Evolutionary conservation across 2,888 invertebrate genomes (phyloP), one percentile per base, ranked within the genome.

Genomic region (Ormia ochracea): DNA sequence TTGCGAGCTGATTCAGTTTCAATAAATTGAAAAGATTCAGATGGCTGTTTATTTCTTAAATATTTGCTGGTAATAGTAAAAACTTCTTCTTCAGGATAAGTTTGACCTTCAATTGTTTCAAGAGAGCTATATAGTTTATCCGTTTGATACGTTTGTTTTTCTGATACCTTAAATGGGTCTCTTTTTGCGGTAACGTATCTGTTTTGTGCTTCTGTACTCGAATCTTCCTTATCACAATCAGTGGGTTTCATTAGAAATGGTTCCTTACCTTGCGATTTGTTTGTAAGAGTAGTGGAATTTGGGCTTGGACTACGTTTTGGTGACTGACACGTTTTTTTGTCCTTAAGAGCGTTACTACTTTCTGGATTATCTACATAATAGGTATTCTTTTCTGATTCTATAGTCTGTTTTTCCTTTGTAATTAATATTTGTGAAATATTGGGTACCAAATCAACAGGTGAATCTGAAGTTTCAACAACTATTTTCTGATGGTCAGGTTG

Each of bases 1-100:
- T 45, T 66, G 19, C 59, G 74, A 3, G 31, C n/a, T 9, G 74
- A 72, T 78, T 83, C 82, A 4, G 50, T 79, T 41, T 59, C 31
- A 31, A 82, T 83, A 26, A 83, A 83, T 33, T 83, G 19, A 1
- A 26, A 12, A 12, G 3, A 17, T 28, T 36, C 33, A 4, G 5
- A 33, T 7, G 66, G 66, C 31, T 36, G 38, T 38, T 38, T 19
- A 3, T 14, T 33, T 31, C 48, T 48, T 12, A 36, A 19, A 4
- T 52, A 17, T 23, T 58, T 58, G 1, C 31, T 4, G 3, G 7
- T 26, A 1, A n/a, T n/a, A 1, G 61, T 12, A 1, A 45, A 45
- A 1, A 23, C 19, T n/a, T 74, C 48, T 2, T 68, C 48, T 41
- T 63, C n/a, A 0, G 69, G 63, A 56, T 31, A 69, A 9, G 45